Evolutionary conservation across 2,888 invertebrate genomes (phyloP), one percentile per base, ranked within the genome.

Genomic region (Eurytoma adleriae): DNA sequence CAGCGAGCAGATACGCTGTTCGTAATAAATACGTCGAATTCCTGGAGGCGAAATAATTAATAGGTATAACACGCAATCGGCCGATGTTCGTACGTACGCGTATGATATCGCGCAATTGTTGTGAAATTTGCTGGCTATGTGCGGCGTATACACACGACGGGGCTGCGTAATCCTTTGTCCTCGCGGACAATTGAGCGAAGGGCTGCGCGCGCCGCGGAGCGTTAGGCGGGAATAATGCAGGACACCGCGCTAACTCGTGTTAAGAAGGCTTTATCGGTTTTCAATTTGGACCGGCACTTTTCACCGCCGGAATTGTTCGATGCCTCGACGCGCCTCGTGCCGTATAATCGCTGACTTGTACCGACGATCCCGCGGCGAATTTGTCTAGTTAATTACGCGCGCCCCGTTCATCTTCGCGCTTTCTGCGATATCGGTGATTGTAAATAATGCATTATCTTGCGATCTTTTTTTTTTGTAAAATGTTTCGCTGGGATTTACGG

Each of bases 221-320:
- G 27, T 14, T 16, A 69, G 56, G 30, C 5, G 27, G 2, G 68
- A 24, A n/a, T 27, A 68, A 5, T 27, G 24, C 50, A 27, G 50
- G 40, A 52, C 16, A 54, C 27, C 40, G n/a, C 66, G 76, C 79
- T 83, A 81, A 84, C 81, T 81, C 62, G 57, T 16, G 77, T 74
- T 70, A 80, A 78, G 78, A 82, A 82, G 83, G 80, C 71, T 76
- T 84, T 84, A 85, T 86, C 82, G 86, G 82, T 85, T 86, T 85
- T 85, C 86, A 85, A 85, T 86, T 86, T 84, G 80, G 78, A 70
- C 82, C 82, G 64, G 83, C 84, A 79, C 84, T 83, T 82, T 79
- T 68, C 74, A 27, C 56, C 16, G 5, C 68, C 50, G 14, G 16
- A 20, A 16, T 20, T 16, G n/a, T 48, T n/a, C 40, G 57, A 24